Base-by-base conservation (phyloP, 92 coral and sea anemone genomes). In the Porites divaricata region DNA sequence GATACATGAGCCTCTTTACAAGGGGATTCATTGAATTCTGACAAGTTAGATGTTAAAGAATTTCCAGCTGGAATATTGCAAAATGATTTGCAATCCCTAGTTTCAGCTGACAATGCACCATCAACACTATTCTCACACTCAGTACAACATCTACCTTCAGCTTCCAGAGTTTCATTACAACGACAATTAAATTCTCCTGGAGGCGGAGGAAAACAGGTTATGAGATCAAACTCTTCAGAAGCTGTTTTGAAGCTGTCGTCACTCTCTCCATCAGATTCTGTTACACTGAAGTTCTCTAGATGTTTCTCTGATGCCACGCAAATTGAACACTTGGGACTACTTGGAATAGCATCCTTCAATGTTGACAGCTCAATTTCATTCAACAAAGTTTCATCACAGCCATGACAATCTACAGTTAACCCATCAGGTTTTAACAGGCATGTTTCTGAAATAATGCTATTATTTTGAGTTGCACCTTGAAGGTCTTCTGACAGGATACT, bases 321-420 rank as follows among this genome's bases (percentile, higher is more conserved):
- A 56, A 63, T 5, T 52, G 62, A 50, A 10, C 63, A 11, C 49
- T 65, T 54, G 23, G 41, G 56, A 20, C 20, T n/a, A 25, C 50
- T 16, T 1, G 68, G 35, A 20, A 69, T 65, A 56, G 59, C 65
- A 80, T 28, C 52, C 74, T 54, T 80, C n/a, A 68, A 75, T 35
- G 23, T 80, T 57, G 8, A 53, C 21, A 80, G 53, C 56, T 80
- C 84, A 22, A 80, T 41, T 14, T 54, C 73, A 67, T 26, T 67
- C 16, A 53, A 25, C 23, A 24, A n/a, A 51, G 26, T 54, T 22
- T 69, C 67, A 80, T 20, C 19, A 26, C 6, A 58, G 20, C 6
- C 54, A 69, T 7, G 53, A 9, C 10, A 45, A 69, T 35, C 65
- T 53, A 19, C 56, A 11, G 13, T n/a, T 19, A 72, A 21, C 48